These are phyloP conservation scores for Poecilobothrus nobilitatus DNA, from an alignment of 2,888 invertebrate species.

Conservation along the genomic window DNA sequence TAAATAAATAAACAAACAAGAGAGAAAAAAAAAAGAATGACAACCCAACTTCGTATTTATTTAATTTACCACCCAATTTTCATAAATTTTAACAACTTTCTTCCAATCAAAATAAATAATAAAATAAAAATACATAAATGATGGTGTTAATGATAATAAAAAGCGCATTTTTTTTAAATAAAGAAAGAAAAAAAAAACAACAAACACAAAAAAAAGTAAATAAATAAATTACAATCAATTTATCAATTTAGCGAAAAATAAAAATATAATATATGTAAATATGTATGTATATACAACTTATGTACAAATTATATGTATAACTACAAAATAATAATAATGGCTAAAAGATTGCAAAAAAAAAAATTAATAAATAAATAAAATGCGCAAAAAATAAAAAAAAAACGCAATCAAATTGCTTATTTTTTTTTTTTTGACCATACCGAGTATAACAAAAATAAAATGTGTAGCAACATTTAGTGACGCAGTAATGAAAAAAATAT, in stretches of 20 bases:
- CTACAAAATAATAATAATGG: not conserved
- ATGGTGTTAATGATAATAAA: slow-evolving; percentile 1
- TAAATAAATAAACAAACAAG: too few relatives aligned
- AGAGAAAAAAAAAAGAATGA: not conserved
- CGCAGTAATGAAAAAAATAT: too few relatives aligned
- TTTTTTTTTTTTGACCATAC: too few relatives aligned
- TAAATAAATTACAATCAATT: slow-evolving; percentile 6
- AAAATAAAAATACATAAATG: not conserved
- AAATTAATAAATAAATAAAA: not conserved
- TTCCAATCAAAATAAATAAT: not conserved
- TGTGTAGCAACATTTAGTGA: too few relatives aligned
- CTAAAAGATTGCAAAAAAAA: not conserved
- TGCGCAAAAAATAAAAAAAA: too few relatives aligned
- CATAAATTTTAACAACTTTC: not conserved
- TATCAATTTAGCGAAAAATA: not conserved
- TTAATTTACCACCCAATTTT: not conserved
- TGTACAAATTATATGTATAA: too few relatives aligned
- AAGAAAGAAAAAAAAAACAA: not conserved
- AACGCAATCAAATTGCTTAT: too few relatives aligned
- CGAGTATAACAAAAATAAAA: too few relatives aligned
- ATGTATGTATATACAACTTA: too few relatives aligned
- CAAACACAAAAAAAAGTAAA: not conserved
- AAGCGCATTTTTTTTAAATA: not conserved
- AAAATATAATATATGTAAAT: not conserved
- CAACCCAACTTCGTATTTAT: not conserved